Evolutionary conservation across 2,113 vertebrate genomes (phyloP), one percentile per base, ranked within the genome.

Genomic region (Capricornis sumatraensis): DNA sequence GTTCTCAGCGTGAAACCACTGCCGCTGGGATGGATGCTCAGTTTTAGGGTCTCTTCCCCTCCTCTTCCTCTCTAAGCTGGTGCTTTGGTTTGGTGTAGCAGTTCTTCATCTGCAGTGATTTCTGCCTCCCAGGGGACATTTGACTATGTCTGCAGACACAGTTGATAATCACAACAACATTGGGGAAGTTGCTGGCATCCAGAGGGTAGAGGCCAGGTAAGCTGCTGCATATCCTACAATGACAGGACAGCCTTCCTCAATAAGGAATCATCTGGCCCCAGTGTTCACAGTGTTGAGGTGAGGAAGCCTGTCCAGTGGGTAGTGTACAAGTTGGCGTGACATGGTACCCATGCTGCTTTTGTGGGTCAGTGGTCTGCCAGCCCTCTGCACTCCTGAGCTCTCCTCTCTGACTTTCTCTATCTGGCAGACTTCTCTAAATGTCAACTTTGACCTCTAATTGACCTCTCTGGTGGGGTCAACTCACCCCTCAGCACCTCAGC

Each of bases 301-400:
- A 33, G 71, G 60, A 43, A 10, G 11, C 15, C 3, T 71, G 50
- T 17, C 30, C 5, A 1, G 6, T 3, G 5, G n/a, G 84, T 27
- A 28, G 30, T 27, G 52, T 33, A 27, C 0, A 3, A 27, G 33
- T 4, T 2, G 15, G 89, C 2, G 6, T 7, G 33, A 4, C 2
- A 1, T 4, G 27, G 50, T 21, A 17, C 6, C 33, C 14, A n/a
- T 50, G 64, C 50, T 58, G 47, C 28, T 30, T 74, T n/a, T 10
- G 19, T 15, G 88, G 21, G 50, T 30, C 5, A 33, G 53, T 7
- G 47, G 13, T 16, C 15, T 1, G 13, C 16, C 84, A 23, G 36
- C 21, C 6, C 52, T 6, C 45, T 60, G 1, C 17, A 7, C 19
- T 78, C 17, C 27, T 25, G 14, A 9, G 7, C 45, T 88, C 52